Evolutionary conservation across 1,140 invertebrate genomes (phyloP), one percentile per base, ranked within the genome.

Genomic region (Pseudobourletiella spinata): DNA sequence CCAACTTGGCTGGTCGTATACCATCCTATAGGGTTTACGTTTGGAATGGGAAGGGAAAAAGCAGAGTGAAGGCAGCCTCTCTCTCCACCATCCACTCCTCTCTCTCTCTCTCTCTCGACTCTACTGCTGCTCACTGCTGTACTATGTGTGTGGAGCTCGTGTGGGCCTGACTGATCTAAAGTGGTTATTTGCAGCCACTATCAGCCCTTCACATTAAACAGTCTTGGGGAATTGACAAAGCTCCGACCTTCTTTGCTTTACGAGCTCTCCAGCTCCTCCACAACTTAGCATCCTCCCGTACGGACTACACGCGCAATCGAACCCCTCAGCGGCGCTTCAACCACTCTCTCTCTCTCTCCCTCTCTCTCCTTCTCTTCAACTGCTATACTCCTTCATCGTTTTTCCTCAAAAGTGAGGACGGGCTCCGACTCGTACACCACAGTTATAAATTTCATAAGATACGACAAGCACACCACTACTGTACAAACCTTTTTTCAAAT

Each of bases 181-280:
- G 65, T 67, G 65, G 61, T 67, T 67, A 67, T 67, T 67, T 67
- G 61, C 65, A 67, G 65, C 65, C 61, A 67, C 61, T 55, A 63
- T 63, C 61, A 67, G 58, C 65, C 65, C 65, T 67, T 63, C 59
- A 61, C 61, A 67, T 67, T 67, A 67, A 60, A 63, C 65, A 60
- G 61, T 59, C 61, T 63, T 60, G 44, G 51, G 61, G 61, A 67
- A 67, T 63, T 67, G 65, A 67, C 65, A 67, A 63, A 63, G 58
- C 57, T 59, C 48, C 50, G 26, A 54, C 59, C 52, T 55, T 55
- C 52, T 39, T 35, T 55, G 39, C 52, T 55, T 55, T 55, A 55
- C 52, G 52, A 55, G 52, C 52, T 55, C 16, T n/a, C 32, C 3
- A 25, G 48, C 48, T 51, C 24, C 32, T 39, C 32, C n/a, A 8